Conservation (phyloP, 1,140 invertebrate genomes). For the Kradibia gibbosae region DNA sequence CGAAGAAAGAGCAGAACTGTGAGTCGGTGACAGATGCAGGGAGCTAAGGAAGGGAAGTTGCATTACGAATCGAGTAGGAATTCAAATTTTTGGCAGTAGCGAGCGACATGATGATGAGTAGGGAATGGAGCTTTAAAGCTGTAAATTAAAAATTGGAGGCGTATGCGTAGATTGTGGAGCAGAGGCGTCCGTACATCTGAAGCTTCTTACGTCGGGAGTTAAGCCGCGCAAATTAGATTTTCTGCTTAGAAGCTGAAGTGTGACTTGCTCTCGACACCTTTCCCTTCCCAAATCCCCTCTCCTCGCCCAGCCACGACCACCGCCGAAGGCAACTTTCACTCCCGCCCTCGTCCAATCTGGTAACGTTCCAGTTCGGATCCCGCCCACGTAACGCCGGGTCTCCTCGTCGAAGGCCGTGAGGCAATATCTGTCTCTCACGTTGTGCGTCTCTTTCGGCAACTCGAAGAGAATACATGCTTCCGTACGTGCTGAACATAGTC, state of each 20-base stretch:
- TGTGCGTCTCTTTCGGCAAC: background rate
- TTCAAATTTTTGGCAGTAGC: background rate
- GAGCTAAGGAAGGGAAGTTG: background rate
- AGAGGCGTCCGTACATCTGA: background rate
- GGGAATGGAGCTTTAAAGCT: too few relatives aligned
- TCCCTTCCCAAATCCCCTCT: background rate
- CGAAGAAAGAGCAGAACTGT: background rate
- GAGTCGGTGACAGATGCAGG: background rate
- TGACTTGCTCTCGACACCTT: background rate
- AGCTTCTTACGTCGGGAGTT: constrained; percentile 7
- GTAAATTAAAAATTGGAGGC: background rate
- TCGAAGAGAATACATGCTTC: background rate
- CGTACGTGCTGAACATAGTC: background rate
- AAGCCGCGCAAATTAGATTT: constrained; percentile 18
- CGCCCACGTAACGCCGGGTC: background rate
- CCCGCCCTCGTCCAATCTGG: background rate
- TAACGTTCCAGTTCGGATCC: background rate
- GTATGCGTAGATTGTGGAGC: background rate
- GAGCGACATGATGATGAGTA: background rate
- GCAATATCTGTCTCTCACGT: background rate
- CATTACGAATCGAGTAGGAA: background rate
- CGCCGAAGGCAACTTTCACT: too few relatives aligned
- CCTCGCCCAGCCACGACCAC: too few relatives aligned
- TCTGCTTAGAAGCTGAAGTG: constrained; percentile 17
- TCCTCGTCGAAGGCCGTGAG: background rate